A percentile compares a stretch with the other conserved stretches of the same genome.
These are phyloP conservation scores for Schizotus pectinicornis DNA, from an alignment of 2,888 invertebrate genomes.

Conservation along the genomic window DNA sequence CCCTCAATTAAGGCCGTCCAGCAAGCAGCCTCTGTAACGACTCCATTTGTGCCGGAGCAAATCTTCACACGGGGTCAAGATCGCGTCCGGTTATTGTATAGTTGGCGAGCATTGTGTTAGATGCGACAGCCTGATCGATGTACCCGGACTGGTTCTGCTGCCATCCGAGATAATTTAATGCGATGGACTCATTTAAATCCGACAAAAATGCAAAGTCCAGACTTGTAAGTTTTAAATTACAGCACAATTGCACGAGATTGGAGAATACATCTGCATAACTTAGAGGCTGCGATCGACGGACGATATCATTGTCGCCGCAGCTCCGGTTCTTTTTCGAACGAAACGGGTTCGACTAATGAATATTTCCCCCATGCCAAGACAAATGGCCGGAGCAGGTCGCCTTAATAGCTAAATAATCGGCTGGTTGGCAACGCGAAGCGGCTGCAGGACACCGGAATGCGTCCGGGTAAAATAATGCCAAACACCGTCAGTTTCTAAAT, in stretches of 20 bases:
- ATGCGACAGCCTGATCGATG: constrained; percentile 50
- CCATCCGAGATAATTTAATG: constrained; percentile 55
- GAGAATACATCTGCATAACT: constrained; percentile 59
- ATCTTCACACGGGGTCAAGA: constrained; percentile 7
- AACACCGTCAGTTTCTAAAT: no score
- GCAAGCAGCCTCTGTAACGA: neutral
- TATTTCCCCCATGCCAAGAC: constrained; percentile 48
- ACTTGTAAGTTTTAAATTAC: constrained; percentile 57
- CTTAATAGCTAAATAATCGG: constrained; percentile 15
- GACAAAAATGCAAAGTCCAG: constrained; percentile 54
- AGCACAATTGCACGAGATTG: constrained; percentile 59
- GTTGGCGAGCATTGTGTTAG: constrained; percentile 44
- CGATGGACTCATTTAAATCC: constrained; percentile 53
- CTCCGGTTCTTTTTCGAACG: constrained; percentile 25
- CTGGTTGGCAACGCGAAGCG: constrained; percentile 1
- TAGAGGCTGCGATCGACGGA: constrained; percentile 50
- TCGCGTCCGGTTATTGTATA: constrained; percentile 10
- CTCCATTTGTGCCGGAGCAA: constrained; percentile 18
- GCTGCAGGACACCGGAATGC: constrained; percentile 20
- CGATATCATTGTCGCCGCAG: constrained; percentile 54
- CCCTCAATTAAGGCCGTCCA: constrained; percentile 8
- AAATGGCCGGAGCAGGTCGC: constrained; percentile 38
- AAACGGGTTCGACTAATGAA: constrained; percentile 47
- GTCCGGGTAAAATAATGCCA: no score
- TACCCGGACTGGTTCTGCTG: constrained; percentile 49